Evolutionary conservation across 2,888 invertebrate species (phyloP).

Genomic region (Andricus curvator): DNA sequence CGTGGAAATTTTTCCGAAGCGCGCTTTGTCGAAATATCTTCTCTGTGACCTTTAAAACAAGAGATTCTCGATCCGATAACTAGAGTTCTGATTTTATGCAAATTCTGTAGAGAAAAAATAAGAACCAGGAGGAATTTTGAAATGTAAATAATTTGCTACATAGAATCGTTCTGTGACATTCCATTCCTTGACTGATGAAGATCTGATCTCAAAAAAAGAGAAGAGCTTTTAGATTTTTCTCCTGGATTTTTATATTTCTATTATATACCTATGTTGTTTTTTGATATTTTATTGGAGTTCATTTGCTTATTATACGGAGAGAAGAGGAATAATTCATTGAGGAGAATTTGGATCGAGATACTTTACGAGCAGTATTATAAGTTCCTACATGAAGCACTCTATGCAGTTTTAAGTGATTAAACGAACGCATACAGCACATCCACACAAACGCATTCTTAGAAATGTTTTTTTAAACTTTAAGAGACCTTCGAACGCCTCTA

Average conservation of each 20-base stretch:
- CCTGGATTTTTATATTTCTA: constrained; percentile 1
- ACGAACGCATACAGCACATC: constrained; percentile 45
- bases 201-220: not conserved
- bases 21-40: constrained; percentile 29
- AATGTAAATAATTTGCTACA: not conserved
- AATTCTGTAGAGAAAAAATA: not conserved
- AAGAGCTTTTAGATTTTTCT: constrained; percentile 1
- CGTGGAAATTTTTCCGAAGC: constrained; percentile 42
- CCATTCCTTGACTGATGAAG: not conserved
- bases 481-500: constrained; percentile 40
- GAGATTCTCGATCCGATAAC: constrained; percentile 27
- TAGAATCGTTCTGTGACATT: constrained; percentile 6
- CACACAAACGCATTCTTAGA: constrained; percentile 48
- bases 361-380: constrained; percentile 75
- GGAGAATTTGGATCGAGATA: constrained; percentile 56
- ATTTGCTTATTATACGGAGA: not conserved
- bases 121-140: not conserved
- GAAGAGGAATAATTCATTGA: not conserved
- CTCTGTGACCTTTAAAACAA: constrained; percentile 19
- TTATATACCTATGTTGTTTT: not conserved
- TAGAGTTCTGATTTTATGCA: not conserved
- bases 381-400: constrained; percentile 69
- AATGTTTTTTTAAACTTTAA: constrained; percentile 47
- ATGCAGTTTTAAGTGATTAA: constrained; percentile 46
- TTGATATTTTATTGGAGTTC: not conserved